Percentiles rank a stretch among this genome's conserved stretches.
Evolutionary conservation across 2,797 vertebrate species (phyloP).

Genomic region (Zenarchopterus dispar): DNA sequence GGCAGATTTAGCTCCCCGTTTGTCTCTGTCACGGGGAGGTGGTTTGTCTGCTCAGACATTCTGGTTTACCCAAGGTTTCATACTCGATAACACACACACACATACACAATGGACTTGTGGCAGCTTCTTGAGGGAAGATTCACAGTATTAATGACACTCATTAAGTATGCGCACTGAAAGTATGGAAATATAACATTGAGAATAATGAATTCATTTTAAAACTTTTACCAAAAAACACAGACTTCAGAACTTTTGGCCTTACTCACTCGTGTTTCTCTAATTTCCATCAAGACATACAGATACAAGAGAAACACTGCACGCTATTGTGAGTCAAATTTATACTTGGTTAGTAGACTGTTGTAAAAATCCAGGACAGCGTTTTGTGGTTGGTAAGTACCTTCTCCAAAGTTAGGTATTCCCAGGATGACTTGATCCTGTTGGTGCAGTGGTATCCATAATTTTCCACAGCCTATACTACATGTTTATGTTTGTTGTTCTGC

Average conservation of each 20-base stretch:
- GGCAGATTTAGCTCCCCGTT: slow-evolving; percentile 29
- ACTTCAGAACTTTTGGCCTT: background rate
- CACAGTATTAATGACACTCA: slow-evolving; percentile 42
- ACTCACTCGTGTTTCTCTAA: background rate
- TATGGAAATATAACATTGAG: slow-evolving; percentile 16
- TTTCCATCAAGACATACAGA: too few species aligned
- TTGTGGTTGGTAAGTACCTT: too few species aligned
- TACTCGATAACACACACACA: slow-evolving; percentile 4
- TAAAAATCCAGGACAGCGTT: too few species aligned
- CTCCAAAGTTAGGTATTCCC: background rate
- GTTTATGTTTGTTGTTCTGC: background rate
- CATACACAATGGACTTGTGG: background rate
- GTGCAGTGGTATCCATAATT: background rate
- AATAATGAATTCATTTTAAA: slow-evolving; percentile 19
- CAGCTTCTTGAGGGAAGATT: slow-evolving; percentile 22
- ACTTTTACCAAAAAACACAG: slow-evolving; percentile 13
- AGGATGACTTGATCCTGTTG: too few species aligned
- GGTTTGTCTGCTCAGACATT: slow-evolving; percentile 36
- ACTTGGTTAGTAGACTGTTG: background rate
- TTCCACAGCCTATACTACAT: background rate
- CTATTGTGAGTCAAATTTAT: background rate
- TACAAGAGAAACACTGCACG: too few species aligned
- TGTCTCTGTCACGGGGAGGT: slow-evolving; percentile 55
- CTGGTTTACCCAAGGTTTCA: background rate
- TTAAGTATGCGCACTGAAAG: background rate